These are phyloP conservation scores for Trachelus troglodyta DNA, from an alignment of 2,888 invertebrate genomes.

Conservation along the genomic window DNA sequence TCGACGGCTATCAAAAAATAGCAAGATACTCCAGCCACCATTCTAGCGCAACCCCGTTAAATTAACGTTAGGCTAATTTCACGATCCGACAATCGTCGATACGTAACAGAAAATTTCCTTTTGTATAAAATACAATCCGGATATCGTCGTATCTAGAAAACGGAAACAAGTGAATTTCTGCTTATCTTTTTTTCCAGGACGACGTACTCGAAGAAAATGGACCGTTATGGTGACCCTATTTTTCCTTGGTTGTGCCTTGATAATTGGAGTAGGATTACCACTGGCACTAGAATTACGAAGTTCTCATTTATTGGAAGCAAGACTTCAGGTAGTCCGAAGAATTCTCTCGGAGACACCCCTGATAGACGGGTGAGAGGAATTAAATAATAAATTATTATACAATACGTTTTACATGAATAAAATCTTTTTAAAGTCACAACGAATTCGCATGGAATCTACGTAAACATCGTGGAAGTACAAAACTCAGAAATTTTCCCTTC, in stretches of 20 bases:
- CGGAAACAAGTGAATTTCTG: too few relatives aligned
- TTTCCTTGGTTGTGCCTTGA: slow-evolving; percentile 60
- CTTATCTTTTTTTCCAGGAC: slow-evolving; percentile 30
- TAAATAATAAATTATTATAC: background rate
- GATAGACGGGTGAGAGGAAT: slow-evolving; percentile 67
- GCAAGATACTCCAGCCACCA: too few relatives aligned
- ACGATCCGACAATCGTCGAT: too few relatives aligned
- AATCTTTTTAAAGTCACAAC: slow-evolving; percentile 56
- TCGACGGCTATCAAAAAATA: background rate
- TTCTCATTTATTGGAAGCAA: slow-evolving; percentile 70
- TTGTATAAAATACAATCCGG: too few relatives aligned
- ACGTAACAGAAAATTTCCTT: too few relatives aligned
- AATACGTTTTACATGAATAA: background rate
- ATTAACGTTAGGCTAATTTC: too few relatives aligned
- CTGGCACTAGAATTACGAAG: slow-evolving; percentile 70
- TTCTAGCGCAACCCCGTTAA: too few relatives aligned
- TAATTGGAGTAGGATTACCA: slow-evolving; percentile 67
- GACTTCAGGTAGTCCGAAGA: slow-evolving; percentile 69
- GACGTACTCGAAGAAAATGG: slow-evolving; percentile 53
- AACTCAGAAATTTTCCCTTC: slow-evolving; percentile 63
- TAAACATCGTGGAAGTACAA: slow-evolving; percentile 59
- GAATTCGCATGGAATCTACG: slow-evolving; percentile 66
- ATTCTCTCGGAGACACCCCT: slow-evolving; percentile 70
- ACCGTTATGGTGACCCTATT: slow-evolving; percentile 57
- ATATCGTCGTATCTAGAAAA: too few relatives aligned